These are phyloP conservation scores for Idaea dimidiata DNA, from an alignment of 2,888 invertebrate species.

Conservation along the genomic window DNA sequence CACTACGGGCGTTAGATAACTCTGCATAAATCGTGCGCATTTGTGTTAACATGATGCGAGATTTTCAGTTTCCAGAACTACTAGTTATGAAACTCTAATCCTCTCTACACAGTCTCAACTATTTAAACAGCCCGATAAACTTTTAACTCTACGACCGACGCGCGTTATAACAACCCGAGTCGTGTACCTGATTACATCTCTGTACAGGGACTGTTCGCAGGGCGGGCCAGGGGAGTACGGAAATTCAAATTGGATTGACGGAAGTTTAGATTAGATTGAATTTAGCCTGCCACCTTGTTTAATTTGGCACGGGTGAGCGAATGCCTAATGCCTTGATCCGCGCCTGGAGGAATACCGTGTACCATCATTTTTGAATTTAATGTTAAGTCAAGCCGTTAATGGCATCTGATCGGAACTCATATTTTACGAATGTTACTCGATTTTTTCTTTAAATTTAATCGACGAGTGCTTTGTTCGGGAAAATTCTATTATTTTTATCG, in stretches of 20 bases:
- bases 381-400: slow-evolving; percentile 17
- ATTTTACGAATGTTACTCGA: neutral
- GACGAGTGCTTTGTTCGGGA: neutral
- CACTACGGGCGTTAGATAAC: too few relatives aligned
- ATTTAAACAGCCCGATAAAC: neutral
- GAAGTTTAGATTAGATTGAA: slow-evolving; percentile 78
- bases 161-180: slow-evolving; percentile 5
- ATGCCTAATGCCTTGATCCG: slow-evolving; percentile 22
- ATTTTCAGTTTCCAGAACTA: too few relatives aligned
- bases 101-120: neutral
- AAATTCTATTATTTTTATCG: slow-evolving; percentile 1
- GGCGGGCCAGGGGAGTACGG: slow-evolving; percentile 37
- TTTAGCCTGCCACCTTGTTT: slow-evolving; percentile 74
- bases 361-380: slow-evolving; percentile 18
- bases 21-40: too few relatives aligned
- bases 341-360: neutral
- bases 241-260: slow-evolving; percentile 78
- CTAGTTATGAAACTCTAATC: neutral
- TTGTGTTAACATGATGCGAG: too few relatives aligned
- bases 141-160: neutral
- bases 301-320: slow-evolving; percentile 64
- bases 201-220: slow-evolving; percentile 34
- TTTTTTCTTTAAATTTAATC: neutral
- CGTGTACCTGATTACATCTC: slow-evolving; percentile 14
- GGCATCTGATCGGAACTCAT: slow-evolving; percentile 7